Evolutionary conservation across 2,888 invertebrate species (phyloP), one percentile per base, ranked within the genome.

Genomic region (Brachynemurus nebulosus): DNA sequence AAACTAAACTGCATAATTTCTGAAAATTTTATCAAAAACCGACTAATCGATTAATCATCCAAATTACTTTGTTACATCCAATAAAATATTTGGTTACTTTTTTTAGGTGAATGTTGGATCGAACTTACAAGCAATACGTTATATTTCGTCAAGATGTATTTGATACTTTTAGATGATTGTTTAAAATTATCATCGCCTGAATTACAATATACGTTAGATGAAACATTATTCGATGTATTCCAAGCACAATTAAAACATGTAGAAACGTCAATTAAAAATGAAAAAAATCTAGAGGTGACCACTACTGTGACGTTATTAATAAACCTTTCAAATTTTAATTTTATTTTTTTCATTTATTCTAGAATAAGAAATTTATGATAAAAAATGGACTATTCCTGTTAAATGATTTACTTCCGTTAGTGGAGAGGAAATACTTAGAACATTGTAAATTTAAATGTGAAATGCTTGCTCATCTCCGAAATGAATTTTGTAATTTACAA

Each of bases 91-190:
- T n/a, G n/a, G n/a, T n/a, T 33, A 14, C 41, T 45, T 42, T 41
- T 52, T 55, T 39, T 45, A 67, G 79, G 76, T 50, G 77, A 76
- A 46, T 71, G 70, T 51, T 83, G 82, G 78, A 68, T 88, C 41
- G 76, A 80, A 50, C 65, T 90, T 54, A 88, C 89, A 1, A 73
- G 74, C 56, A 89, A 86, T 64, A 86, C 84, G 4, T 69, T 86
- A 50, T 77, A 81, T 57, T 90, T 90, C 64, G 77, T 81, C 5
- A 84, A 82, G 62, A 70, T 82, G 4, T 82, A 80, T 54, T 66
- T 86, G 35, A 74, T 76, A 18, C 69, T 89, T 47, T 70, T 86
- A 49, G 80, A 83, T 52, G 81, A 88, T 57, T 80, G 88, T 51
- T 63, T 89, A 51, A 75, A 78, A 55, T 68, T 90, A 48, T 76